Evolutionary conservation across 2,888 invertebrate species (phyloP), one percentile per base, ranked within the genome.

Genomic region (Eulithis testata): DNA sequence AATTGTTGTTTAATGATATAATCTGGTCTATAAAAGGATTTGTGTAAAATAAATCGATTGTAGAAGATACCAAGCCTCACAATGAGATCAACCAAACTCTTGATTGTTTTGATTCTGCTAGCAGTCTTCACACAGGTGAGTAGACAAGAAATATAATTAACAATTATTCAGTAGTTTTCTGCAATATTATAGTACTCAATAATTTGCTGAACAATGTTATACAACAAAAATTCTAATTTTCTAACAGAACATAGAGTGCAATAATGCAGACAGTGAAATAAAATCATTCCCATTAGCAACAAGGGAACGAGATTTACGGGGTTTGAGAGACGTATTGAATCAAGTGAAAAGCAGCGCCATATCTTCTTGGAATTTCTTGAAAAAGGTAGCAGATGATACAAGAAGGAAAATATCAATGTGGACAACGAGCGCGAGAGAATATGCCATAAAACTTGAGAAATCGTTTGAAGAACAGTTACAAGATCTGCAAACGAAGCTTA

Each of bases 291-390:
- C 67, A 31, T 53, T 74, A 49, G 65, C 59, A 11, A 68, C 52
- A 59, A 27, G 59, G 6, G 60, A 70, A 27, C 57, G 61, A 4
- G 60, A 72, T 31, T 52, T 71, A 27, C 71, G 74, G 0, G 68
- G 70, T 11, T 56, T 76, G 31, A 69, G 63, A 36, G 80, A 80
- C 60, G 53, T 83, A 8, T 82, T 81, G 83, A 70, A 72, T 37
- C 79, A 73, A 55, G 76, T 85, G 12, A 84, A 79, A 69, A 74
- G 76, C 3, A 78, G 74, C 55, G 78, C 80, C 0, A 62, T 72
- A 47, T 74, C 72, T 51, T 75, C 77, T 14, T 85, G 82, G 84
- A 74, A 81, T 11, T 73, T 74, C 12, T 58, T 87, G 2, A 82
- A 81, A 71, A 60, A 67, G n/a, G 63, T 83, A 11, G 79, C 81